Evolutionary conservation across 2,888 invertebrate genomes (phyloP).

Genomic region (Ischnus inquisitorius): DNA sequence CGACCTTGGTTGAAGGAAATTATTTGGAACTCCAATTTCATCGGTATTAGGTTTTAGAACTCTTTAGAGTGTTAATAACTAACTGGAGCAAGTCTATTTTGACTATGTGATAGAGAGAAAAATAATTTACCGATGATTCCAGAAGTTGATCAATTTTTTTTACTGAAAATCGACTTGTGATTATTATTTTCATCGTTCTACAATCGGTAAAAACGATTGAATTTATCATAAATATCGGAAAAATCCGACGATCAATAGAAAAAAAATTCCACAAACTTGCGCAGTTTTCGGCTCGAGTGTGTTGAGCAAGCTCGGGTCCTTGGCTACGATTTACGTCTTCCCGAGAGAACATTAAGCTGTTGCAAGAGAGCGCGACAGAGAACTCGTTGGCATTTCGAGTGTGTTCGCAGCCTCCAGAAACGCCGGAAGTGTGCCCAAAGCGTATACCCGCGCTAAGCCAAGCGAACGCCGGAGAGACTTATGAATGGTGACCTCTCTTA

Average conservation of each 20-base stretch:
- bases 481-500: slow-evolving; percentile 65
- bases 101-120: no score
- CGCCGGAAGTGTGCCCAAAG: slow-evolving; percentile 59
- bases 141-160: no score
- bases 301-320: not conserved
- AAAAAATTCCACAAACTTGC: not conserved
- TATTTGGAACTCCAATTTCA: no score
- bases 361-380: slow-evolving; percentile 9
- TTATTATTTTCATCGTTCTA: no score
- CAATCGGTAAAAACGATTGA: no score
- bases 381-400: slow-evolving; percentile 51
- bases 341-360: not conserved
- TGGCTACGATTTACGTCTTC: not conserved
- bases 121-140: no score
- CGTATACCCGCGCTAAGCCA: slow-evolving; percentile 22
- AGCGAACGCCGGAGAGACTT: slow-evolving; percentile 38
- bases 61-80: no score
- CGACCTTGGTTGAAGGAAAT: no score
- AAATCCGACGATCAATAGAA: not conserved
- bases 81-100: no score
- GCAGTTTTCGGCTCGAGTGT: not conserved
- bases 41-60: no score
- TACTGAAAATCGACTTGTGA: no score
- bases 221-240: not conserved
- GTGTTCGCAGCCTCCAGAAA: slow-evolving; percentile 56